A percentile compares a stretch with the other conserved stretches of the same genome.
phyloP scores from a whole-genome alignment of 2,113 vertebrate species.

The Drymodes brunneopygia region DNA sequence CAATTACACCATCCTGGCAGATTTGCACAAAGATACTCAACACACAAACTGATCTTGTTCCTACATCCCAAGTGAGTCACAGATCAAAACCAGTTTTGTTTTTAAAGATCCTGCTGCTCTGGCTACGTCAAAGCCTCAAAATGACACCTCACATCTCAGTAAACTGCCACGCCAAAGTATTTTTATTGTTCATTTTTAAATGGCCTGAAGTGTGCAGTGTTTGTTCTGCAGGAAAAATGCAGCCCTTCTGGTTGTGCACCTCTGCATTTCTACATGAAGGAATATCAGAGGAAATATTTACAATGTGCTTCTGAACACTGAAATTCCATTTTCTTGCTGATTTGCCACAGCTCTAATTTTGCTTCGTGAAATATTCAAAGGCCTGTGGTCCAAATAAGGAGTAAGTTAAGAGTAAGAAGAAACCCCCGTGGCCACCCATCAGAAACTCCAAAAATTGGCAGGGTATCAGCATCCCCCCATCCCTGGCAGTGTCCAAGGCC shows the following conservation, averaged over 20 bases:
- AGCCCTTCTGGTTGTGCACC: not conserved
- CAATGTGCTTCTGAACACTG: not conserved
- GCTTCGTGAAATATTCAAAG: not conserved
- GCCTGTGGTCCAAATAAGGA: not conserved
- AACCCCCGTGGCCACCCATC: rapidly evolving
- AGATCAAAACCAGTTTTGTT: not conserved
- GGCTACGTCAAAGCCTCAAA: not conserved
- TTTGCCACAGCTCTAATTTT: not conserved
- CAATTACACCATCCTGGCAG: not conserved
- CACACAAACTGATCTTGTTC: not conserved
- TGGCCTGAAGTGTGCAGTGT: not conserved
- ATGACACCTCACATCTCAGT: not conserved
- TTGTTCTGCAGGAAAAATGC: not conserved
- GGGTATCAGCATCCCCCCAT: not conserved
- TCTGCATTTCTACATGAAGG: not conserved
- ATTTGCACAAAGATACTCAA: not conserved
- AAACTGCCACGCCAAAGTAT: not conserved
- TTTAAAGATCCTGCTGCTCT: not conserved
- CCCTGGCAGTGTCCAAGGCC: not conserved
- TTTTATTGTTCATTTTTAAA: not conserved
- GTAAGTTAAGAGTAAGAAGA: not conserved
- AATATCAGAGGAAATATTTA: not conserved
- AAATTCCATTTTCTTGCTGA: not conserved
- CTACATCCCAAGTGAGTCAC: not conserved
- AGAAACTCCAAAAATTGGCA: not conserved